Base-by-base conservation (phyloP, 1,140 invertebrate species). In the Brachionus angularis region DNA sequence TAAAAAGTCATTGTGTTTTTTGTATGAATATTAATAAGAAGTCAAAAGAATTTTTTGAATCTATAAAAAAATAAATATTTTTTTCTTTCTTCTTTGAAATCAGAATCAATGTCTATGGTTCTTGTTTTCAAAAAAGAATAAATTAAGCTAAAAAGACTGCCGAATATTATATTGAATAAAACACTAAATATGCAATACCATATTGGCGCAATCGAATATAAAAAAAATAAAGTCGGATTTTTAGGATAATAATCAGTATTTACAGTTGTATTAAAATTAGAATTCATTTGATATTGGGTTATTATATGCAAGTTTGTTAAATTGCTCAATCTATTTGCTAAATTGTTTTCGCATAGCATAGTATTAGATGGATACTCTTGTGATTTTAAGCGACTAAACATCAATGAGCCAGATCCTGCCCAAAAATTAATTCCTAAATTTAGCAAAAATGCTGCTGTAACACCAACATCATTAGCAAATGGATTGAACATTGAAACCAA, bases 131-230 rank as follows among this genome's bases (percentile, higher is more conserved):
- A 10, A 8, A 39, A 25, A 5, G 53, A 58, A 58, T 58, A 58
- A 58, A 58, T 39, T 18, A 58, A 58, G 39, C 53, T 58, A 23
- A 58, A 58, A 16, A 58, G 25, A 10, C 33, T 58, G 25, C 53
- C 53, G 39, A 58, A 58, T 23, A 58, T 23, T 1, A 58, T 5
- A 23, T 14, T 58, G 25, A 58, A 58, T 27, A 58, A 33, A 18
- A 58, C 53, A 21, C 53, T 58, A 39, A 58, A 58, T 29, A 58
- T 23, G 33, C 53, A 58, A 42, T 58, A 58, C 53, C 53, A 58
- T n/a, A 58, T 58, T 39, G 53, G 53, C 12, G 53, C 23, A 25
- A 58, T 58, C 25, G 53, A 58, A 29, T 58, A 58, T 25, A 58
- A 25, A 58, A 18, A 39, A 2, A 14, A 12, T 27, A 58, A 23